phyloP scores from a whole-genome alignment of 2,113 vertebrate genomes.

The Helogale parvula region DNA sequence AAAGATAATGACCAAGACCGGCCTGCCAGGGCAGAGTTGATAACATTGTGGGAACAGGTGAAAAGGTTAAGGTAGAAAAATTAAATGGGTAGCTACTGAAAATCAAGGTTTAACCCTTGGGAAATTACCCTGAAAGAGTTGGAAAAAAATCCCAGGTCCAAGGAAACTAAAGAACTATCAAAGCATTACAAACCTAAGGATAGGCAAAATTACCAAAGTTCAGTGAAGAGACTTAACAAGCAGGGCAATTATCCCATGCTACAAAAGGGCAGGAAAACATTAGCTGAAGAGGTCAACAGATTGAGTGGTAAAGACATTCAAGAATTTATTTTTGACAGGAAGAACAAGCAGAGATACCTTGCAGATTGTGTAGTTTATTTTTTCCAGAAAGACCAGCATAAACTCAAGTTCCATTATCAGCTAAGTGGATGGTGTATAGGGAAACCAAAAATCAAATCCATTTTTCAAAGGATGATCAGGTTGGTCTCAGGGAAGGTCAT shows the following conservation, averaged over 20 bases:
- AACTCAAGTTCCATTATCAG: background rate
- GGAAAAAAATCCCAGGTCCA: background rate
- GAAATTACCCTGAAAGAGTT: background rate
- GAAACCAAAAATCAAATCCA: background rate
- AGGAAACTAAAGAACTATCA: background rate
- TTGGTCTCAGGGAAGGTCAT: background rate
- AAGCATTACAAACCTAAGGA: background rate
- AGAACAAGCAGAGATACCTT: background rate
- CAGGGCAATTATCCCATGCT: background rate
- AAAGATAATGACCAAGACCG: background rate
- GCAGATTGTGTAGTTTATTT: background rate
- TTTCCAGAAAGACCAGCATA: background rate
- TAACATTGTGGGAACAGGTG: background rate
- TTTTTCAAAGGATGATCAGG: background rate
- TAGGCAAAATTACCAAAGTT: background rate
- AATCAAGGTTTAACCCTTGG: background rate
- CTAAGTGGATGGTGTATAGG: background rate
- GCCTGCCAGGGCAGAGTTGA: background rate
- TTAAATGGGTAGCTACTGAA: background rate
- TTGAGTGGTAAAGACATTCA: background rate
- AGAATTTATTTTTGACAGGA: background rate
- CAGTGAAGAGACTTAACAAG: background rate
- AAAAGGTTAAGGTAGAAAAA: background rate
- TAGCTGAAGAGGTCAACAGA: background rate
- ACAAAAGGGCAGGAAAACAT: background rate